phyloP scores from a whole-genome alignment of 2,113 vertebrate genomes.

The Pagrus major region DNA sequence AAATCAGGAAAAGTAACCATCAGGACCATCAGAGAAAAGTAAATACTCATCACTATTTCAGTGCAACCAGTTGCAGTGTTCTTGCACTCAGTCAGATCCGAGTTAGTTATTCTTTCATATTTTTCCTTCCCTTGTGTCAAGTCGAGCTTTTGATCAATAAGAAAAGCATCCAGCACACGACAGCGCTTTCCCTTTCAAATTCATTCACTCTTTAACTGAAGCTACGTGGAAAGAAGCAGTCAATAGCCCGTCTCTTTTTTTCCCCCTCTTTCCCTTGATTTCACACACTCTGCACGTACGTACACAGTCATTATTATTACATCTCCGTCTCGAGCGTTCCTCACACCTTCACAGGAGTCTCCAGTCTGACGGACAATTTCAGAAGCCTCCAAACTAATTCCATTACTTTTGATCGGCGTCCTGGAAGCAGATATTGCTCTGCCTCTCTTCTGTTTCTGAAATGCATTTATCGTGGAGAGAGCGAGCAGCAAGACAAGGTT shows the following conservation, averaged over 20 bases:
- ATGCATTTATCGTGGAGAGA: slow-evolving; percentile 39
- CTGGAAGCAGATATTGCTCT: slow-evolving; percentile 46
- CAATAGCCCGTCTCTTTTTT: neutral
- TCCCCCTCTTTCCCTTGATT: neutral
- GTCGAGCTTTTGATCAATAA: slow-evolving; percentile 63
- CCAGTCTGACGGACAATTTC: slow-evolving; percentile 41
- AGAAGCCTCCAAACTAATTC: slow-evolving; percentile 54
- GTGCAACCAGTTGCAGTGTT: slow-evolving; percentile 1
- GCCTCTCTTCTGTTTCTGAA: slow-evolving; percentile 46
- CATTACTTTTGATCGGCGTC: slow-evolving; percentile 54
- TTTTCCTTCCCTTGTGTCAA: slow-evolving; percentile 40
- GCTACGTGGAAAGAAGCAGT: slow-evolving; percentile 3
- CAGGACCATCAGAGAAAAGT: slow-evolving; percentile 1
- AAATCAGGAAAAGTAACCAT: no score
- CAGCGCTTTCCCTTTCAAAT: slow-evolving; percentile 20
- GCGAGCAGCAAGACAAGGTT: slow-evolving; percentile 48
- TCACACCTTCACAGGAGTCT: slow-evolving; percentile 39
- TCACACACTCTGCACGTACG: slow-evolving; percentile 38
- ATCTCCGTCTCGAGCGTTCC: slow-evolving; percentile 19
- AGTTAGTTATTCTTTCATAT: slow-evolving; percentile 23
- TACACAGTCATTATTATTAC: slow-evolving; percentile 42
- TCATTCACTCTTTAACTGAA: slow-evolving; percentile 35
- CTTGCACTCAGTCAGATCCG: slow-evolving; percentile 21
- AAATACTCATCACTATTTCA: slow-evolving; percentile 10
- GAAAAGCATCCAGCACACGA: slow-evolving; percentile 23